Conservation (phyloP, 2,888 invertebrate species). For the Endomychus coccineus region DNA sequence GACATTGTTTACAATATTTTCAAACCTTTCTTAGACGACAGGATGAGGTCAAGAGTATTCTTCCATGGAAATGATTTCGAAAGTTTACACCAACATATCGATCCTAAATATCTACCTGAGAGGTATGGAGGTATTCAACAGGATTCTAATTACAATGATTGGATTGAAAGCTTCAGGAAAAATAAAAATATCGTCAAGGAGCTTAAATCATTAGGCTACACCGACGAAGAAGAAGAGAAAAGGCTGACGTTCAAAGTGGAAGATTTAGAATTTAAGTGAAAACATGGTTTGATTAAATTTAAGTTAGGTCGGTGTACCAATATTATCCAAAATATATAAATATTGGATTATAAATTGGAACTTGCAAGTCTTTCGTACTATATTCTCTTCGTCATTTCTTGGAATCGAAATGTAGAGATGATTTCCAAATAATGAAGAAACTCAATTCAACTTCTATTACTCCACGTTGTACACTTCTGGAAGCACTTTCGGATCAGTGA, state of each 20-base stretch:
- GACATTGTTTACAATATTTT: conserved; percentile 71
- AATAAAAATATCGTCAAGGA: conserved; percentile 55
- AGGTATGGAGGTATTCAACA: conserved; percentile 57
- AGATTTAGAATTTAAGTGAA: not conserved
- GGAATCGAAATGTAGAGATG: too few species aligned
- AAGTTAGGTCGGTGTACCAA: too few species aligned
- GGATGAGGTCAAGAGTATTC: conserved; percentile 55
- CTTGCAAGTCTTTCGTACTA: too few species aligned
- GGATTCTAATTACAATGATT: conserved; percentile 66
- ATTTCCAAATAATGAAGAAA: too few species aligned
- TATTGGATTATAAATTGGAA: too few species aligned
- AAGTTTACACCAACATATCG: conserved; percentile 67
- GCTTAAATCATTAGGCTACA: conserved; percentile 52
- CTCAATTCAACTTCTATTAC: too few species aligned
- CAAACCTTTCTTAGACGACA: conserved; percentile 63
- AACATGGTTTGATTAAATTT: not conserved
- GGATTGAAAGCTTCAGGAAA: conserved; percentile 58
- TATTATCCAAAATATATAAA: too few species aligned
- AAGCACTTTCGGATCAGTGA: too few species aligned
- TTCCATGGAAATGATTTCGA: conserved; percentile 68
- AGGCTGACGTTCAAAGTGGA: not conserved
- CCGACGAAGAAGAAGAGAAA: conserved; percentile 15
- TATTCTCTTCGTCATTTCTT: too few species aligned
- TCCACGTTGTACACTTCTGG: too few species aligned
- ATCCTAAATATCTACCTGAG: conserved; percentile 62